Base-by-base conservation (phyloP, 2,797 vertebrate species). In the Perodicticus potto region DNA sequence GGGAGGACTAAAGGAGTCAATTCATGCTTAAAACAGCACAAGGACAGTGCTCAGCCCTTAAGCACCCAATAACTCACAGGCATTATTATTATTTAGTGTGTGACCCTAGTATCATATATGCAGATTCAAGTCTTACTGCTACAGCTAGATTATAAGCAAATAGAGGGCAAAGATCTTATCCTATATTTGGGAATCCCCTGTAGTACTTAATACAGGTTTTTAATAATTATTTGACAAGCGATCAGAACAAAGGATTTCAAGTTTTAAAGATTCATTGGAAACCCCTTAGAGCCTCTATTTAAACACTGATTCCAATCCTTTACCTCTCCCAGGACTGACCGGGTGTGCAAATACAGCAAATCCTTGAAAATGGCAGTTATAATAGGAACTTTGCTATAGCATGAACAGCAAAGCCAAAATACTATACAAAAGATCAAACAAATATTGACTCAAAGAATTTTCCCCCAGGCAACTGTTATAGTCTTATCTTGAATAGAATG, bases 381-480 rank as follows among this genome's bases (percentile, higher is more conserved):
- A 92, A 97, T 84, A 91, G 93, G 57, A 96, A 95, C 95, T 78
- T 87, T 57, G 80, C 94, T 83, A 70, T 53, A 86, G 78, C 84
- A 93, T 55, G 80, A 96, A 97, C 45, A 96, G 89, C 91, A 94
- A 89, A 95, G 87, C 81, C 78, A 95, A 97, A 96, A 97, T 92
- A 84, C 91, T 76, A 86, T 74, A 92, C 59, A 93, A 97, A 95
- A 96, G 96, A 97, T 97, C 97, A 97, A 96, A 97, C 96, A 97
- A 97, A 97, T 96, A 97, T 93, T 97, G 97, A 97, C 94, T 97
- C 95, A 97, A 96, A 97, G 96, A 97, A 98, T 97, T 97, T 96
- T 92, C 96, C 97, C 96, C 86, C 57, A 95, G 96, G 97, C 97
- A 96, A 97, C 97, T 92, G 95, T 96, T 98, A 95, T 83, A 96